Percentiles rank a stretch among this genome's conserved stretches.
These are phyloP conservation scores for Erythrolamprus reginae DNA, from an alignment of 2,113 vertebrate genomes.

Conservation along the genomic window DNA sequence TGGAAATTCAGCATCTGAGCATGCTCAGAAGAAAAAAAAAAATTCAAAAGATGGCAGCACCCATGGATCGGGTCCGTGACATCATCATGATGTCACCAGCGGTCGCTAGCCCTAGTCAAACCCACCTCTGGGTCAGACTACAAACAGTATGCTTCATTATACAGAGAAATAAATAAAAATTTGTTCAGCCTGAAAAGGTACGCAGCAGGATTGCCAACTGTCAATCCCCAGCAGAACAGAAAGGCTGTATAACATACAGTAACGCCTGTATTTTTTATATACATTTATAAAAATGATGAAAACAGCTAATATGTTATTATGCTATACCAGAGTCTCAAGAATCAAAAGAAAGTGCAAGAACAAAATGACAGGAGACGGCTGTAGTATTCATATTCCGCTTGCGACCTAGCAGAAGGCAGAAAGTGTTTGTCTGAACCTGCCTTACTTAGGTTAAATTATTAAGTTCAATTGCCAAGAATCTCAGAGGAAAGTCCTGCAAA, in stretches of 20 bases:
- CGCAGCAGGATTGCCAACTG: not conserved
- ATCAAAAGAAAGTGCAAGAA: not conserved
- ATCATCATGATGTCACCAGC: too few species aligned
- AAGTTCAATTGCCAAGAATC: not conserved
- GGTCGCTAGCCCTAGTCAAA: too few species aligned
- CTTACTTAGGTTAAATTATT: not conserved
- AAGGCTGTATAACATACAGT: not conserved
- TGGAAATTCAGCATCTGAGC: too few species aligned
- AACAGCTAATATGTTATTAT: not conserved
- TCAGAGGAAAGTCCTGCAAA: not conserved
- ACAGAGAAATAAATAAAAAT: not conserved
- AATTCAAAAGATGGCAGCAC: too few species aligned
- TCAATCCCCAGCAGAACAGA: not conserved
- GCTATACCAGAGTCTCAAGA: not conserved
- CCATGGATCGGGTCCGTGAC: too few species aligned
- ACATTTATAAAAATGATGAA: not conserved
- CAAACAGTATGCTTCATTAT: not conserved
- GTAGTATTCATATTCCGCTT: not conserved
- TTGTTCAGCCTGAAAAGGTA: not conserved
- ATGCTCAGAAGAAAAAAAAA: too few species aligned
- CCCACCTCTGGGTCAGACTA: not conserved
- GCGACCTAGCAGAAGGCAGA: not conserved
- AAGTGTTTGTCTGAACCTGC: not conserved
- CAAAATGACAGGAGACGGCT: not conserved
- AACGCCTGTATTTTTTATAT: not conserved